Percentiles rank a stretch among this genome's conserved stretches.
Evolutionary conservation across 2,888 invertebrate species (phyloP).

Genomic region (Ashinkailepas kermadecensis): DNA sequence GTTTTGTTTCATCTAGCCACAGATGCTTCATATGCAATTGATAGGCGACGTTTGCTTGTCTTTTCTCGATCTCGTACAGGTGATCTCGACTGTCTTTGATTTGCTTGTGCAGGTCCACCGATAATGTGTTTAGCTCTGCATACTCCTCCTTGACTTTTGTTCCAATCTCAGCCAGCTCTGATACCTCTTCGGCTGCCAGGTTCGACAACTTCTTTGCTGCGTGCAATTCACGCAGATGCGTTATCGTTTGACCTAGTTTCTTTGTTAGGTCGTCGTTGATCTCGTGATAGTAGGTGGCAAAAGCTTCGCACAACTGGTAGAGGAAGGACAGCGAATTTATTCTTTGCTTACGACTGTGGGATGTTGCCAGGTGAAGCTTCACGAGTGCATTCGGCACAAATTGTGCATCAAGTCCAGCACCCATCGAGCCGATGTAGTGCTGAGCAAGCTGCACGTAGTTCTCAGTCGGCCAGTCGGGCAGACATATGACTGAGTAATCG

Average conservation of each 20-base stretch:
- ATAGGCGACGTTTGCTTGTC: neutral
- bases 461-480: neutral
- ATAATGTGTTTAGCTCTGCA: neutral
- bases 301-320: constrained; percentile 7
- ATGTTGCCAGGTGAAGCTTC: neutral
- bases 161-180: neutral
- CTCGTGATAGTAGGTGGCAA: neutral
- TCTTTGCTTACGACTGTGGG: too few species aligned
- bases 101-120: neutral
- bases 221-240: neutral
- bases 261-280: neutral
- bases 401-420: neutral
- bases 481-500: neutral
- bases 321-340: neutral
- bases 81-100: neutral
- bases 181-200: neutral
- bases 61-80: neutral
- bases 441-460: neutral
- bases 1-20: neutral
- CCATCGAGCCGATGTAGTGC: neutral
- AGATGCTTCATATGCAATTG: neutral
- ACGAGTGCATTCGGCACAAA: neutral
- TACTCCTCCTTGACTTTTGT: neutral
- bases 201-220: neutral
- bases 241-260: neutral